Conservation (phyloP, 2,888 invertebrate species). For the Zaprionus lineosus region DNA sequence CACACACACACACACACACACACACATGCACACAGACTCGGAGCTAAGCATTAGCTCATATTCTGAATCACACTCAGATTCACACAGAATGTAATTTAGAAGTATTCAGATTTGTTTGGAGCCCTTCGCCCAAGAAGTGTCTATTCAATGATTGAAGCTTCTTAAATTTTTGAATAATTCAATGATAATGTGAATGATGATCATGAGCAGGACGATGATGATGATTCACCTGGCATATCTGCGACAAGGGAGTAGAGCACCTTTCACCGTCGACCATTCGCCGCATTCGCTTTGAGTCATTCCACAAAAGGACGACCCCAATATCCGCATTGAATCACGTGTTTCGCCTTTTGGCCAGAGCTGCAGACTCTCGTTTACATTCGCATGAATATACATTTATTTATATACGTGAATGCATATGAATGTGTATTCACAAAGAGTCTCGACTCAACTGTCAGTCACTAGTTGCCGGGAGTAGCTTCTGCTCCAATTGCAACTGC, state of each 20-base stretch:
- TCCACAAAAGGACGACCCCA: slow-evolving; percentile 43
- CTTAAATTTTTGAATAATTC: slow-evolving; percentile 5
- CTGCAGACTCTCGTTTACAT: not conserved
- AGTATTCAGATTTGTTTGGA: slow-evolving; percentile 23
- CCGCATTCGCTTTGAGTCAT: slow-evolving; percentile 23
- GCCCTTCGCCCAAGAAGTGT: too few species aligned
- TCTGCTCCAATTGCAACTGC: slow-evolving; percentile 2
- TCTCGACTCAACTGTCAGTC: slow-evolving; percentile 9
- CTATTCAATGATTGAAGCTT: slow-evolving; percentile 3
- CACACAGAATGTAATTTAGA: slow-evolving; percentile 33
- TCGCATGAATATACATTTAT: not conserved
- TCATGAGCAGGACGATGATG: not conserved
- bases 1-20: not conserved
- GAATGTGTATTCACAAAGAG: slow-evolving; percentile 20
- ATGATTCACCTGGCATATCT: slow-evolving; percentile 33
- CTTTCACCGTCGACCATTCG: slow-evolving; percentile 15
- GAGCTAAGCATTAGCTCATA: not conserved
- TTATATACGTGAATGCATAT: not conserved
- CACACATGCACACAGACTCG: slow-evolving; percentile 2
- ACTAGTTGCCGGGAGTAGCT: not conserved
- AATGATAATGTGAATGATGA: not conserved
- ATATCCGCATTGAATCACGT: slow-evolving; percentile 43
- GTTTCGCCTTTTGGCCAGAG: not conserved
- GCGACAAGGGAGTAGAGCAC: slow-evolving; percentile 6
- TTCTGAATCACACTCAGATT: slow-evolving; percentile 7